Evolutionary conservation across 2,888 invertebrate genomes (phyloP).

Genomic region (Eupithecia insigniata): DNA sequence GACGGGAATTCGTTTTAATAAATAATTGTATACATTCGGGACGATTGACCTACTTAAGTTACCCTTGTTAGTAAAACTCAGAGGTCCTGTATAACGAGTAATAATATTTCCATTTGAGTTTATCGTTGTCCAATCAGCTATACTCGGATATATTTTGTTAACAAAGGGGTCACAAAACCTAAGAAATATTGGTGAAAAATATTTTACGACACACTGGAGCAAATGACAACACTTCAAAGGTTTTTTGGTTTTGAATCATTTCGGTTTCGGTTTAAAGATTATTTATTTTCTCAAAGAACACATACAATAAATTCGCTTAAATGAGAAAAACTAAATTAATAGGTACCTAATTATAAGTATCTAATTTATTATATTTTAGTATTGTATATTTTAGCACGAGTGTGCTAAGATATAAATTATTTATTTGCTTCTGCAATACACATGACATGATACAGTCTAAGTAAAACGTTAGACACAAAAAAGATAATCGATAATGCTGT

Average conservation of each 20-base stretch:
- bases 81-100: background rate
- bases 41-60: background rate
- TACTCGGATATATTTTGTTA: background rate
- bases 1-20: slow-evolving; percentile 1
- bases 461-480: no score
- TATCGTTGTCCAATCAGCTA: background rate
- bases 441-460: no score
- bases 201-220: background rate
- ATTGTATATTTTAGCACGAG: no score
- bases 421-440: background rate
- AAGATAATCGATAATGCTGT: background rate
- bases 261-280: no score
- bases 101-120: background rate
- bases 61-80: background rate
- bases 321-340: no score
- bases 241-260: background rate
- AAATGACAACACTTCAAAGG: background rate
- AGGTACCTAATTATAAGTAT: no score
- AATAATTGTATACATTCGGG: slow-evolving; percentile 8
- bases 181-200: background rate
- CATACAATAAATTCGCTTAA: no score
- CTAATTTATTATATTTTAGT: no score
- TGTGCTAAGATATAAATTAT: background rate
- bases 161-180: background rate
- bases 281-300: no score